Percentiles rank a stretch among this genome's conserved stretches.
These are phyloP conservation scores for Crioceris asparagi DNA, from an alignment of 2,888 invertebrate genomes.

Conservation along the genomic window DNA sequence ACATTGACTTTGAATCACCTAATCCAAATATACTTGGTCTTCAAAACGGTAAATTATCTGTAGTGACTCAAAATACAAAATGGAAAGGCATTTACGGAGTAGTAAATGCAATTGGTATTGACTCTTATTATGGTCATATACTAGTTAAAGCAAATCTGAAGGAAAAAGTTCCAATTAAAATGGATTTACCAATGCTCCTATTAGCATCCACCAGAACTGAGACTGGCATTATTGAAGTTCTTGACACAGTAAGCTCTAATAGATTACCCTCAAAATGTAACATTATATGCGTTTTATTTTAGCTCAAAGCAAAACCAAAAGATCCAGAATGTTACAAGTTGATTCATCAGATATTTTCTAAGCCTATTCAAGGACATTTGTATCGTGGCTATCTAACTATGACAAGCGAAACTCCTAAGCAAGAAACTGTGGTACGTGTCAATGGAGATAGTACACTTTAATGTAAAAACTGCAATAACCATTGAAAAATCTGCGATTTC, in stretches of 20 bases:
- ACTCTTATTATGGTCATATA: conserved; percentile 88
- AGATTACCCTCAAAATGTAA: too few species aligned
- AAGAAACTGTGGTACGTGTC: conserved; percentile 30
- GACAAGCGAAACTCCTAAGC: conserved; percentile 26
- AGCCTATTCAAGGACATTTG: conserved; percentile 47
- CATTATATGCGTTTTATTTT: conserved; percentile 3
- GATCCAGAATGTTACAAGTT: conserved; percentile 43
- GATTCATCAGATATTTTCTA: conserved; percentile 40
- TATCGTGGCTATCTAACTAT: conserved; percentile 52
- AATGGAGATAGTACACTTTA: too few species aligned
- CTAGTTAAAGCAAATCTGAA: conserved; percentile 71
- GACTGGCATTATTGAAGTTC: conserved; percentile 56
- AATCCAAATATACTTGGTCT: conserved; percentile 85
- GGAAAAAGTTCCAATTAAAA: conserved; percentile 45
- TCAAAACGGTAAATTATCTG: conserved; percentile 59
- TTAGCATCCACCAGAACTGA: conserved; percentile 78
- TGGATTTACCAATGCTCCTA: conserved; percentile 54
- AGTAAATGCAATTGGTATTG: conserved; percentile 95
- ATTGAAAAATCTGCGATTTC: neutral
- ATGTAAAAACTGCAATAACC: neutral
- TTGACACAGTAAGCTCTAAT: conserved; percentile 38
- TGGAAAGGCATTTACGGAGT: conserved; percentile 85
- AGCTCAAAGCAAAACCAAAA: conserved; percentile 44
- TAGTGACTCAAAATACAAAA: conserved; percentile 66
- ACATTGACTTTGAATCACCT: conserved; percentile 78